phyloP scores from a whole-genome alignment of 2,113 vertebrate genomes.

The Phylloscopus trochiloides region DNA sequence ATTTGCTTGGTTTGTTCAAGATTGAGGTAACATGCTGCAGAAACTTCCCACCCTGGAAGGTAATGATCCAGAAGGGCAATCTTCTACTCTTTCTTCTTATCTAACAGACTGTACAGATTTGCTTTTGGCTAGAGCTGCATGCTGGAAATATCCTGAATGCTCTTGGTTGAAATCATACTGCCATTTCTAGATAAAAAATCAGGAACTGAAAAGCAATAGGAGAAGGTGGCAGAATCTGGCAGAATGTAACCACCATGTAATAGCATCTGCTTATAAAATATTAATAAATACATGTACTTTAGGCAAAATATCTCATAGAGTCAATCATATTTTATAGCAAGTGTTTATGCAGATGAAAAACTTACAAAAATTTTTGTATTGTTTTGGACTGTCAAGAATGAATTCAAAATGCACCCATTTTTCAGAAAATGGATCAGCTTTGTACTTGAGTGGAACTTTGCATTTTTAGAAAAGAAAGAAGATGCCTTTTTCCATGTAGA shows the following conservation, averaged over 20 bases:
- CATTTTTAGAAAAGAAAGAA: background rate
- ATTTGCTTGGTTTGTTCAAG: background rate
- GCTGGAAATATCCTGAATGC: background rate
- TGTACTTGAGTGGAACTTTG: background rate
- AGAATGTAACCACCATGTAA: background rate
- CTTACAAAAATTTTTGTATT: background rate
- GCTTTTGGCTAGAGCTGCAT: background rate
- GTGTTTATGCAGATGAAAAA: background rate
- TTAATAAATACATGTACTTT: background rate
- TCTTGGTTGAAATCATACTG: background rate
- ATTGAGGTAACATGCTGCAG: background rate
- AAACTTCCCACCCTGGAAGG: background rate
- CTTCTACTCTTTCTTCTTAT: background rate
- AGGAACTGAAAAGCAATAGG: background rate
- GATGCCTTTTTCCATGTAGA: background rate
- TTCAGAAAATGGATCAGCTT: background rate
- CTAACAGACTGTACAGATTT: background rate
- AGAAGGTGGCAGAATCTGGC: background rate
- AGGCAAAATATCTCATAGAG: background rate
- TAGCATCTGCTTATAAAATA: background rate
- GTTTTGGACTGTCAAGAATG: background rate
- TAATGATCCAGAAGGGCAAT: constrained; percentile 19
- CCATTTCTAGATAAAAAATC: background rate
- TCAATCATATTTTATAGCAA: background rate
- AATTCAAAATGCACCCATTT: background rate